These are phyloP conservation scores for Chionodraco myersi DNA, from an alignment of 2,113 vertebrate species.

Conservation along the genomic window DNA sequence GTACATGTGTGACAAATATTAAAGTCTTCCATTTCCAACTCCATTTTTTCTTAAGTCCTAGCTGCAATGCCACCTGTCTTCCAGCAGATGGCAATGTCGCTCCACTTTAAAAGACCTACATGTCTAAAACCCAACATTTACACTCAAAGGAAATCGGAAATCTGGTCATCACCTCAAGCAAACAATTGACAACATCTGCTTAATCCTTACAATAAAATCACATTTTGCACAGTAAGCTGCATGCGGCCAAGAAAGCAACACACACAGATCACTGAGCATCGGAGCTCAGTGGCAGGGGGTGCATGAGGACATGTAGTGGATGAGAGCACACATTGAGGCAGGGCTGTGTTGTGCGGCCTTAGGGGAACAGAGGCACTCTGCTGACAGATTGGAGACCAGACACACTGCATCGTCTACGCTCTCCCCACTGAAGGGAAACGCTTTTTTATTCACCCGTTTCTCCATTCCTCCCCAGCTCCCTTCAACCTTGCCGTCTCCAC, in stretches of 20 bases:
- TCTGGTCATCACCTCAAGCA: slow-evolving; percentile 20
- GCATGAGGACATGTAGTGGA: slow-evolving; percentile 71
- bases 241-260: slow-evolving; percentile 12
- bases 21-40: too few relatives aligned
- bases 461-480: slow-evolving; percentile 14
- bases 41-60: too few relatives aligned
- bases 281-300: slow-evolving; percentile 61
- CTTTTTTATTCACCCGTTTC: slow-evolving; percentile 47
- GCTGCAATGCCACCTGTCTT: slow-evolving; percentile 18
- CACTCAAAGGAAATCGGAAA: slow-evolving; percentile 21
- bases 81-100: slow-evolving; percentile 75
- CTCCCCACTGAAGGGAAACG: slow-evolving; percentile 16
- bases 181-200: slow-evolving; percentile 32
- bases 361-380: slow-evolving; percentile 51
- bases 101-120: slow-evolving; percentile 32
- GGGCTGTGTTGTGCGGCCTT: slow-evolving; percentile 40
- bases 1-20: too few relatives aligned
- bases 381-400: slow-evolving; percentile 71
- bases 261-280: slow-evolving; percentile 51
- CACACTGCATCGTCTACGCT: slow-evolving; percentile 65
- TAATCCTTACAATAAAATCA: slow-evolving; percentile 22
- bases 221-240: slow-evolving; percentile 16
- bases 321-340: slow-evolving; percentile 48
- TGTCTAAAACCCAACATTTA: not conserved
- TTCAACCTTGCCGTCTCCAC: slow-evolving; percentile 23